Base-by-base conservation (phyloP, 2,113 vertebrate species). In the Cervus canadensis region DNA sequence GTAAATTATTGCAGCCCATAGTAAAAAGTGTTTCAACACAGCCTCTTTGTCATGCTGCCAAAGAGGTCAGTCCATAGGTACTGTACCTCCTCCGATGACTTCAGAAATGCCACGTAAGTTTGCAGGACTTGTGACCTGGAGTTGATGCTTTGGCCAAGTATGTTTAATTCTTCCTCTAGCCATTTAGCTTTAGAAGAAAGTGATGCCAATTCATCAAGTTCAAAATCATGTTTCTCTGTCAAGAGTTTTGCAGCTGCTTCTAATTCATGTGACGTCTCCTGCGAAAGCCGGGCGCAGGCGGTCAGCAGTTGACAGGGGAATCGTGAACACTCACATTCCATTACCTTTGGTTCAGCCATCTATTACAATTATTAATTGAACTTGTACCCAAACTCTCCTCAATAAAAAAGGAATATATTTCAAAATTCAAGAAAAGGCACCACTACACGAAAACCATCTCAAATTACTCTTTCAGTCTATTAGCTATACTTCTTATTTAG, bases 41-140 rank as follows among this genome's bases (percentile, higher is more conserved):
- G 60, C 3, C 4, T 56, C 59, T 89, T 86, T 54, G 50, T 48
- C 59, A 43, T 78, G 21, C 30, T 71, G 76, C 26, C 9, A 62
- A 82, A 14, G 67, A 56, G 17, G 40, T 36, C 40, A 87, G 26
- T 19, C 2, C 26, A 25, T 3, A n/a, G 30, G 43, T n/a, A 83
- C 91, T 28, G 0, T 98, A 99, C 99, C 99, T 99, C 99, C 78
- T 98, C 52, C 36, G 99, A 98, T 54, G 98, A 98, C 89, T 98
- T 99, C 5, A 99, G 98, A 98, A 99, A 99, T 23, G 98, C 40
- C 90, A 99, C 98, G 1, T 99, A 99, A 19, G 97, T 98, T 91
- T 98, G 97, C 62, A 99, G 95, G 89, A 99, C 98, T 97, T 99
- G 99, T 82, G 99, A 71, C 79, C 99, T 99, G 28, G 96, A 98